Conservation (phyloP, 2,113 vertebrate genomes). For the Misgurnus mizolepis region DNA sequence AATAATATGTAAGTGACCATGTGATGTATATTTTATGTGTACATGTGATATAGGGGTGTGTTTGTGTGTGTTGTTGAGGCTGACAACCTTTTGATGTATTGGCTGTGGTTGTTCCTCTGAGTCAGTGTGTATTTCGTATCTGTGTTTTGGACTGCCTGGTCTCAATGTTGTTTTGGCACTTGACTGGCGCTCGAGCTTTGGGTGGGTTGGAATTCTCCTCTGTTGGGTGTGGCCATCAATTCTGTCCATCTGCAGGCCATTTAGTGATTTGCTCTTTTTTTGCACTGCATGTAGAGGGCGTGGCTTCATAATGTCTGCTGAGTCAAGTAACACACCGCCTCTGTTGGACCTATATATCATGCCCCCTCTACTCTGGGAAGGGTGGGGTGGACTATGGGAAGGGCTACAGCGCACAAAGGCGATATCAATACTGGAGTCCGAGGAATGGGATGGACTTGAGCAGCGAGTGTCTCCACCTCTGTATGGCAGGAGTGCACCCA, state of each 20-base stretch:
- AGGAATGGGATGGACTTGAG: conserved; percentile 85
- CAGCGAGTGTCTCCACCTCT: conserved; percentile 74
- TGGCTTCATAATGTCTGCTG: conserved; percentile 60
- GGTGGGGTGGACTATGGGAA: conserved; percentile 22
- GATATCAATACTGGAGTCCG: conserved; percentile 92
- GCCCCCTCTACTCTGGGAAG: conserved; percentile 58
- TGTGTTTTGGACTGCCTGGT: conserved; percentile 36
- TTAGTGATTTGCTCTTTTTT: conserved; percentile 92
- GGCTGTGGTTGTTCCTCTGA: conserved; percentile 31
- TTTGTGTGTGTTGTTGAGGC: background rate
- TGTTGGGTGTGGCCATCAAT: conserved; percentile 64
- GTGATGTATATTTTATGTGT: background rate
- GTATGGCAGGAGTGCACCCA: conserved; percentile 77
- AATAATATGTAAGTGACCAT: background rate
- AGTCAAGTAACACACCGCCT: conserved; percentile 77
- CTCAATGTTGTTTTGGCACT: conserved; percentile 41
- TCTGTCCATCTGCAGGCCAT: conserved; percentile 91
- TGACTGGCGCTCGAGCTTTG: conserved; percentile 41
- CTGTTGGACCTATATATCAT: conserved; percentile 78
- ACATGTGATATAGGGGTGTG: background rate
- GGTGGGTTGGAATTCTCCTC: conserved; percentile 31
- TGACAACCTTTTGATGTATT: conserved; percentile 27
- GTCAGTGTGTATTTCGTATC: conserved; percentile 24
- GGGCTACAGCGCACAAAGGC: conserved; percentile 80
- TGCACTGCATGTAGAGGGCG: conserved; percentile 78